Base-by-base conservation (phyloP, 1,140 invertebrate species). In the Neodiprion pinetum region DNA sequence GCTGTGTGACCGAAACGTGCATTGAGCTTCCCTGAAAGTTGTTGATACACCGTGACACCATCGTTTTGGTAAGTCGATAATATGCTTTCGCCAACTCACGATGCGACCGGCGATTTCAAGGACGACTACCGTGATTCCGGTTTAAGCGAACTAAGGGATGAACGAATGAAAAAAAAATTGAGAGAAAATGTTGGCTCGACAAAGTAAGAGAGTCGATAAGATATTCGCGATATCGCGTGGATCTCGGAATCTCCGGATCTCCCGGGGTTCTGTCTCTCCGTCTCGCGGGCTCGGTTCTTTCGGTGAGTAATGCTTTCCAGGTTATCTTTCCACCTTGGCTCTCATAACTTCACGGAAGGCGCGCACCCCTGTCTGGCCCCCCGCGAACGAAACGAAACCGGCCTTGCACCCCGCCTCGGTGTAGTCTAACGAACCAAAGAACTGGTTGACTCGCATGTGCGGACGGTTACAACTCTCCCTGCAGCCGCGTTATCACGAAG, bases 251-350 rank as follows among this genome's bases (percentile, higher is more conserved):
- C 53, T 61, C 28, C 1, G 28, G 4, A 61, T 61, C 53, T 61
- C 8, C 53, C 53, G 5, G 53, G 53, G 11, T 17, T 61, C 53
- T 61, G n/a, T 17, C n/a, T 61, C 53, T 61, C n/a, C n/a, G n/a
- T 61, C 53, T 61, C 11, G 11, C n/a, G 53, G 53, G 11, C 53
- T 61, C n/a, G n/a, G n/a, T 48, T 76, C 53, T 48, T 72, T 17
- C 48, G 76, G 85, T 87, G 85, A 87, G 82, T 87, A 86, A 87
- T 86, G 85, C 78, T 40, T 79, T 76, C 48, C 73, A 77, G 85
- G 86, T 87, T 87, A 87, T 87, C 86, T 84, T 81, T 82, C 82
- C 85, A 87, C 85, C 86, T 85, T 80, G 81, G 75, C 76, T 78
- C 81, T 81, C 85, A 83, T 87, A 87, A 87, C 83, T 87, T 80